phyloP scores from a whole-genome alignment of 2,113 vertebrate species.

The Apodemus speciosus region DNA sequence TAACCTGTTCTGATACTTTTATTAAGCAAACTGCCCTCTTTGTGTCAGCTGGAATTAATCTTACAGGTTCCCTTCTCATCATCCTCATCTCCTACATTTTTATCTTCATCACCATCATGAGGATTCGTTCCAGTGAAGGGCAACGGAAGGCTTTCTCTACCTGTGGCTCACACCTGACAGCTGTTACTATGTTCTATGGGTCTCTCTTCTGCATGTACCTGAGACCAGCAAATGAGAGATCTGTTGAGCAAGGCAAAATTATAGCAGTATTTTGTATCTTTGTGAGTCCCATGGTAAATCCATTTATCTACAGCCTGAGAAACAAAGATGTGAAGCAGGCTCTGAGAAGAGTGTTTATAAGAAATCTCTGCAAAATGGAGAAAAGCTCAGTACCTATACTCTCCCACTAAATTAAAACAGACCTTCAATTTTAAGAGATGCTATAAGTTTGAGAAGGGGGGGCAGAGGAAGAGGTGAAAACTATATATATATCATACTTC shows the following conservation, averaged over 20 bases:
- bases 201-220: conserved; percentile 61
- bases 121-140: conserved; percentile 24
- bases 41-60: conserved; percentile 26
- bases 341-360: conserved; percentile 17
- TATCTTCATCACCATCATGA: conserved; percentile 38
- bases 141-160: conserved; percentile 56
- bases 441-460: not conserved
- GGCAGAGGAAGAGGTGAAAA: not conserved
- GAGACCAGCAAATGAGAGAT: conserved; percentile 32
- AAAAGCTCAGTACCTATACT: not conserved
- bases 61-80: conserved; percentile 46
- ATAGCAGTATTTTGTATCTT: conserved; percentile 57
- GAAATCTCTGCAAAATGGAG: not conserved
- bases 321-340: conserved; percentile 58
- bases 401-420: not conserved
- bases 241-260: conserved; percentile 64
- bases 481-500: not conserved
- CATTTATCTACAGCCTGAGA: conserved; percentile 61
- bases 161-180: conserved; percentile 51
- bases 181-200: conserved; percentile 33
- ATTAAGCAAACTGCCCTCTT: conserved; percentile 57
- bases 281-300: conserved; percentile 56
- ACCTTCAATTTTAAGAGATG: not conserved
- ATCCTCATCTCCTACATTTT: conserved; percentile 30
- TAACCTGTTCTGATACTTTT: conserved; percentile 49